Conservation (phyloP, 2,888 invertebrate genomes). For the Trimorus sp. region DNA sequence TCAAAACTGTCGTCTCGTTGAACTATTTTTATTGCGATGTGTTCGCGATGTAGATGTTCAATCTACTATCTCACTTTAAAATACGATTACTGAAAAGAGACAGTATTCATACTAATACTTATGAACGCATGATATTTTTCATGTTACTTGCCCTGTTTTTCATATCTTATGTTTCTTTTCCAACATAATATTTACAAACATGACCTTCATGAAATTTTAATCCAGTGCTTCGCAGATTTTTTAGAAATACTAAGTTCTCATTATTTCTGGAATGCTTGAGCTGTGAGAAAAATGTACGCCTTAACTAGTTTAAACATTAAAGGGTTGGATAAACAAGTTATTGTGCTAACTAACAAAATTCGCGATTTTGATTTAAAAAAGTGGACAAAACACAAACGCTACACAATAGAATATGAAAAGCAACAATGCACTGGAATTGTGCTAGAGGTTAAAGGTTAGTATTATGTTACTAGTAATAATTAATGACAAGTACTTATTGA, state of each 20-base stretch:
- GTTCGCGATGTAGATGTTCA: too few relatives aligned
- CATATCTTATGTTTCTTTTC: not conserved
- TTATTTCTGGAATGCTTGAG: not conserved
- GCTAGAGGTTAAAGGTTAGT: constrained; percentile 2
- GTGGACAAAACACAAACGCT: not conserved
- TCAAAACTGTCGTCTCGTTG: too few relatives aligned
- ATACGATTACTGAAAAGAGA: not conserved
- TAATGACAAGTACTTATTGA: not conserved
- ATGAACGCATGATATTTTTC: not conserved
- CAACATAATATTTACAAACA: not conserved
- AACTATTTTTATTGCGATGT: too few relatives aligned
- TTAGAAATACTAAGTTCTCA: not conserved
- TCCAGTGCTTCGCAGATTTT: not conserved
- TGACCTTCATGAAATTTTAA: not conserved
- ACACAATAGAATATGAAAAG: not conserved
- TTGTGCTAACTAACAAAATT: not conserved
- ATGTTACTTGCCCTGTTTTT: not conserved
- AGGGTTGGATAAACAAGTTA: not conserved
- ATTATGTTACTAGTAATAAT: not conserved
- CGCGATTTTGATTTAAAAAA: not conserved
- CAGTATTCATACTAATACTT: not conserved
- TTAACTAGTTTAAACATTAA: not conserved
- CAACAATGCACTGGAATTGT: not conserved
- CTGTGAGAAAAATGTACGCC: not conserved
- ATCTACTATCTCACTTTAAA: too few relatives aligned